Percentiles rank a stretch among this genome's conserved stretches.
These are phyloP conservation scores for Chrysolina americana DNA, from an alignment of 2,888 invertebrate species.

Conservation along the genomic window DNA sequence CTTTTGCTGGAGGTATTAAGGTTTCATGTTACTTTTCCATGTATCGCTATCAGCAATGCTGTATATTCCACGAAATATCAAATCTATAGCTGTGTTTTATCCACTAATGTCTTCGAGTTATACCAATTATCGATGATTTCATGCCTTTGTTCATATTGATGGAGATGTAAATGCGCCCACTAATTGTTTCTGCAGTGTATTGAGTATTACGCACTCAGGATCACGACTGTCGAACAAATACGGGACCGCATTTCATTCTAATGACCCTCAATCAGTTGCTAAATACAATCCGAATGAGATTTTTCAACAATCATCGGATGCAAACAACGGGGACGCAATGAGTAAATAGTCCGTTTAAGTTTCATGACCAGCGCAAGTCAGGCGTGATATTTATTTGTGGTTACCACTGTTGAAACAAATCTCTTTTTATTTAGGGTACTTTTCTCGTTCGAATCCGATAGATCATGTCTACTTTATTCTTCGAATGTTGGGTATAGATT, in stretches of 20 bases:
- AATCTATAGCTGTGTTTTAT: not conserved
- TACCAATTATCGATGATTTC: constrained; percentile 17
- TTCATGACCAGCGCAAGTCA: constrained; percentile 39
- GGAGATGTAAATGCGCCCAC: constrained; percentile 15
- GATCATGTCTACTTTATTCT: not conserved
- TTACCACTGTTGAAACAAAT: constrained; percentile 31
- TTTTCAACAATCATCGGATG: constrained; percentile 43
- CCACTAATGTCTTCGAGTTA: not conserved
- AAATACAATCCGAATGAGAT: constrained; percentile 46
- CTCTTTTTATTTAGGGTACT: constrained; percentile 8
- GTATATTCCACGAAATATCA: too few relatives aligned
- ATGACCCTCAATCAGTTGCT: constrained; percentile 38
- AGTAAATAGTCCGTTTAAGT: constrained; percentile 33
- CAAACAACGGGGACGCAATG: constrained; percentile 43
- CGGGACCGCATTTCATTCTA: constrained; percentile 33
- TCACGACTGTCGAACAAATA: constrained; percentile 31
- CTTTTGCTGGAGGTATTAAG: too few relatives aligned
- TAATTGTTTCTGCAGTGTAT: constrained; percentile 14
- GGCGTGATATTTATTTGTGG: constrained; percentile 41
- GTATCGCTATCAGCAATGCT: too few relatives aligned
- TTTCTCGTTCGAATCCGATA: not conserved
- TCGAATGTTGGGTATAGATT: not conserved
- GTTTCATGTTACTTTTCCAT: too few relatives aligned
- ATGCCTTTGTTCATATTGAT: constrained; percentile 14
- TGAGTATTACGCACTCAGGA: constrained; percentile 12